Base-by-base conservation (phyloP, 2,797 vertebrate genomes). In the Urocyon cinereoargenteus region DNA sequence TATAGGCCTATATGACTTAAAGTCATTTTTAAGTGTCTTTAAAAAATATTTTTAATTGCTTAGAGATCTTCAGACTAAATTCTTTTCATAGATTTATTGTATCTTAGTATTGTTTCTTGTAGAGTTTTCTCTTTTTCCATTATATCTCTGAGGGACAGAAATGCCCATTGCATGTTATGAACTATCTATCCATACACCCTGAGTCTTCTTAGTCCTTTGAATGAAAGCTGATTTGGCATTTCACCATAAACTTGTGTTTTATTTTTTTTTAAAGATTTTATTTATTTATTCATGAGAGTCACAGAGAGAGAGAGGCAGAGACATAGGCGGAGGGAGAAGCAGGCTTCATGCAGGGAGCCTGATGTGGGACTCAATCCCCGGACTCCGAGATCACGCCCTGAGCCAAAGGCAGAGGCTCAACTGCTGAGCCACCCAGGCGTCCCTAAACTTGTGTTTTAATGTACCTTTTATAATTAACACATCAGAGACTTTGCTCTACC, bases 21-120 rank as follows among this genome's bases (percentile, higher is more conserved):
- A 88, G 28, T 45, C 24, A 59, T 77, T 82, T 61, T 64, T 15
- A 19, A 77, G 31, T 40, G 2, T 86, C 28, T 70, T 90, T 84
- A 45, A 18, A 91, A 91, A 77, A 89, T 82, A 79, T 81, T 96
- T 90, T 90, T 55, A 95, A 90, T 77, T 90, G 53, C 2, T 90
- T 7, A 31, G 94, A 93, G n/a, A 62, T 22, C 53, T 81, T 92
- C 59, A 87, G 66, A 87, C 90, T 78, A 72, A 79, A 89, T 82
- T 93, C 6, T 87, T 92, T 89, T 94, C 34, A n/a, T 62, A 68
- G 59, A 64, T 68, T 72, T 94, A 36, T 68, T 87, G 9, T 81
- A 51, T 88, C 51, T 68, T 72, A 61, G 10, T 79, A 16, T 22
- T 16, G 5, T 9, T 75, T 61, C 40, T 66, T 94, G 3, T 66